Base-by-base conservation (phyloP, 2,113 vertebrate species). In the Equus przewalskii region DNA sequence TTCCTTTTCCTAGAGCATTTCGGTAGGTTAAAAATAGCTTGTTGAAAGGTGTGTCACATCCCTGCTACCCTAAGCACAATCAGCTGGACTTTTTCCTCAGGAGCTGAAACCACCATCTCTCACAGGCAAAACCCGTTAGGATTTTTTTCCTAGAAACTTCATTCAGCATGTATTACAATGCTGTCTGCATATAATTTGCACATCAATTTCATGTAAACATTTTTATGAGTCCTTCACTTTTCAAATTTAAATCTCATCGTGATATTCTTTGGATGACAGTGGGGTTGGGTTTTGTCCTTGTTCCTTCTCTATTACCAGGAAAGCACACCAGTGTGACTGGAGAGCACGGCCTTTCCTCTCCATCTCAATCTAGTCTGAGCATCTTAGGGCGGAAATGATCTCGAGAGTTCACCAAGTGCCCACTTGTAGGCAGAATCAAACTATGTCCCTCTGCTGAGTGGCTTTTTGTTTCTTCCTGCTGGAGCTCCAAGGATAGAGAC, bases 241-340 rank as follows among this genome's bases (percentile, higher is more conserved):
- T 79, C 60, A 41, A 5, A 19, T 44, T 58, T 62, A 81, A 30
- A 41, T 80, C 60, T 49, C 6, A 14, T 36, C 26, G 6, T 51
- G 21, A 4, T 1, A 76, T 21, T 78, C 30, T 58, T 46, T 46
- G 30, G 82, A 33, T 62, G 16, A 3, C 1, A 22, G 0, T 2
- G 9, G 9, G 11, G 6, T 21, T 3, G 19, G 33, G 64, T 15
- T 69, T 46, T n/a, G 21, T 58, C 15, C 46, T 30, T 28, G 3
- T 54, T 36, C 19, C 64, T 28, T 14, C 26, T 62, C 60, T 6
- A 2, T 67, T 46, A 9, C 3, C 51, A 54, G 51, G 51, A 0
- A 0, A 33, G 41, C n/a, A 16, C 16, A 0, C 22, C 16, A 1
- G 36, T 2, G 2, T 44, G 28, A 15, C 86, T 19, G 0, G 7